These are phyloP conservation scores for Enteromius treurensis DNA, from an alignment of 2,797 vertebrate species.

Conservation along the genomic window DNA sequence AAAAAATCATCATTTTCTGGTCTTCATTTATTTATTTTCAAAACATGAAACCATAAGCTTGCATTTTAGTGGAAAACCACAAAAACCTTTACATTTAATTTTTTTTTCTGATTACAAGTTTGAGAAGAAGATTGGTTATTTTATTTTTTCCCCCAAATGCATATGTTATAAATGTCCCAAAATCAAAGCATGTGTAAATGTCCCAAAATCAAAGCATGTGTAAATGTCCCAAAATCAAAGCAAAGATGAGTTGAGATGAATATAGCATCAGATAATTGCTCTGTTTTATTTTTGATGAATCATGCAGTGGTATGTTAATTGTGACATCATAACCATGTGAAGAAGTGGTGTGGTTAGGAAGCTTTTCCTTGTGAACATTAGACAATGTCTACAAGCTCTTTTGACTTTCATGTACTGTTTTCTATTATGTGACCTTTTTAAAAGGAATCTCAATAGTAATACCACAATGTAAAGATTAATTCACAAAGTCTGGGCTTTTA, in stretches of 20 bases:
- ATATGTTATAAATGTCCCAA: background rate
- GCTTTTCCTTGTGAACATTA: background rate
- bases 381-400: background rate
- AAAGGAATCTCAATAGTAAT: background rate
- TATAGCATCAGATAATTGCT: too few relatives aligned
- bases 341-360: background rate
- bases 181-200: background rate
- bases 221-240: background rate
- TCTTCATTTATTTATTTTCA: background rate
- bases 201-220: too few relatives aligned
- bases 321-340: background rate
- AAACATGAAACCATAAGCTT: background rate
- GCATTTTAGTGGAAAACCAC: background rate
- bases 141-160: too few relatives aligned
- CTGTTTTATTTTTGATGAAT: background rate
- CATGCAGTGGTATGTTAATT: background rate
- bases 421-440: background rate
- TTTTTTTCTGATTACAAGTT: background rate
- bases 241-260: background rate
- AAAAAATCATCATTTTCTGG: background rate
- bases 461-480: constrained; percentile 16
- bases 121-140: background rate
- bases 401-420: background rate
- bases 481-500: constrained; percentile 19
- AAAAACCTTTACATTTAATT: background rate